Evolutionary conservation across 2,113 vertebrate species (phyloP).

Genomic region (Lepidothrix coronata): DNA sequence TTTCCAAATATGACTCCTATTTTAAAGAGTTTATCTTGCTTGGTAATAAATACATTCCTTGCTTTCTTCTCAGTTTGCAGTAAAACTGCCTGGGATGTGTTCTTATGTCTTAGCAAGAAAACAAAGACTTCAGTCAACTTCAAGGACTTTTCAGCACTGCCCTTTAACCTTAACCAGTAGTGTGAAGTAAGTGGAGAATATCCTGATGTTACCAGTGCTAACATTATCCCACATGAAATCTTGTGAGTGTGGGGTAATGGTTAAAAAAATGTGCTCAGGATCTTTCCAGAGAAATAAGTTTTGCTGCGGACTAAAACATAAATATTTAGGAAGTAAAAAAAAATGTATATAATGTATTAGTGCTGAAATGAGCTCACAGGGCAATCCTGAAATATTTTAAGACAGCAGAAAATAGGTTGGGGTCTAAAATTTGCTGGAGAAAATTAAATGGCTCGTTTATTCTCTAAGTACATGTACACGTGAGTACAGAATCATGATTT

Average conservation of each 20-base stretch:
- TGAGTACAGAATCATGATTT: not conserved
- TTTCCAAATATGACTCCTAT: not conserved
- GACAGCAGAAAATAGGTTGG: not conserved
- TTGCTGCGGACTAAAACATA: not conserved
- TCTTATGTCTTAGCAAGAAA: not conserved
- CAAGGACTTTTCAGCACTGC: not conserved
- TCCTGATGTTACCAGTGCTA: not conserved
- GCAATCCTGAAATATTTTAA: not conserved
- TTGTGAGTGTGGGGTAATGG: not conserved
- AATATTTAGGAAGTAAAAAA: not conserved
- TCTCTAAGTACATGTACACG: fast-evolving
- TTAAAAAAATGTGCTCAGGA: not conserved
- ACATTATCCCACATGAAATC: not conserved
- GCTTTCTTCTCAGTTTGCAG: not conserved
- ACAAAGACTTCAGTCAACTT: not conserved
- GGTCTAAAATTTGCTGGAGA: not conserved
- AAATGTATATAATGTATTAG: not conserved
- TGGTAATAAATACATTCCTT: not conserved
- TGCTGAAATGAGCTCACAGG: not conserved
- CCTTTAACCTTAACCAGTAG: not conserved
- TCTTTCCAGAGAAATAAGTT: not conserved
- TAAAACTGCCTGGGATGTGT: not conserved
- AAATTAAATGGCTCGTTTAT: not conserved
- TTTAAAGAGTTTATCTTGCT: not conserved
- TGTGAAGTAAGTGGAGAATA: not conserved